phyloP scores from a whole-genome alignment of 2,113 vertebrate genomes.

The Todiramphus chloris region DNA sequence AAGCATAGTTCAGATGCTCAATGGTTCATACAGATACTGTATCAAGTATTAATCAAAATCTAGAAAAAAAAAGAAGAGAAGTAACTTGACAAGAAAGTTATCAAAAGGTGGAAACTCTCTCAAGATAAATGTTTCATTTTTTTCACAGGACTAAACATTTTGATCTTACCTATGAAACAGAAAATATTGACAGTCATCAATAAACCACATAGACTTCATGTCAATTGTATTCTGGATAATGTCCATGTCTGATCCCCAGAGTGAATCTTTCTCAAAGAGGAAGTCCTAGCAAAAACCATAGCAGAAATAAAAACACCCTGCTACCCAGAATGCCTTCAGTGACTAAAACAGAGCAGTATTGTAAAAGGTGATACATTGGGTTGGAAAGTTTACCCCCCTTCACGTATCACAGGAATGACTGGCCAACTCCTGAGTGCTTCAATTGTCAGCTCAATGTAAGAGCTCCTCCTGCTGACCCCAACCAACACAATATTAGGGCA shows the following conservation, averaged over 20 bases:
- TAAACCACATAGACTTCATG: neutral
- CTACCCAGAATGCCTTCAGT: neutral
- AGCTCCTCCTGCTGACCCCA: constrained; percentile 9
- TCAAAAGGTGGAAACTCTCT: neutral
- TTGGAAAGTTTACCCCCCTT: neutral
- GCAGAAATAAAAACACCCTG: neutral
- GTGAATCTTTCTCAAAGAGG: neutral
- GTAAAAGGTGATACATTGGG: neutral
- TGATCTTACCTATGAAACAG: neutral
- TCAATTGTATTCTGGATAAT: neutral
- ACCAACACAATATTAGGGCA: neutral
- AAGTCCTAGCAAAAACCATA: neutral
- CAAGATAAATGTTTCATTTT: neutral
- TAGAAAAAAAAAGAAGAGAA: neutral
- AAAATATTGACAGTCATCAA: neutral
- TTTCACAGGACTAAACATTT: neutral
- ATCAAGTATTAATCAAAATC: neutral
- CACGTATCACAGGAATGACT: neutral
- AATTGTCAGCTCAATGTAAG: neutral
- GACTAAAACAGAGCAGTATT: neutral
- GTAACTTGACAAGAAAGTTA: neutral
- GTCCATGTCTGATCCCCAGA: neutral
- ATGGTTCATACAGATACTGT: neutral
- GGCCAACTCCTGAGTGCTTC: neutral
- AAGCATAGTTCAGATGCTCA: neutral